These are phyloP conservation scores for Limanda limanda DNA, from an alignment of 2,113 vertebrate species.

Conservation along the genomic window DNA sequence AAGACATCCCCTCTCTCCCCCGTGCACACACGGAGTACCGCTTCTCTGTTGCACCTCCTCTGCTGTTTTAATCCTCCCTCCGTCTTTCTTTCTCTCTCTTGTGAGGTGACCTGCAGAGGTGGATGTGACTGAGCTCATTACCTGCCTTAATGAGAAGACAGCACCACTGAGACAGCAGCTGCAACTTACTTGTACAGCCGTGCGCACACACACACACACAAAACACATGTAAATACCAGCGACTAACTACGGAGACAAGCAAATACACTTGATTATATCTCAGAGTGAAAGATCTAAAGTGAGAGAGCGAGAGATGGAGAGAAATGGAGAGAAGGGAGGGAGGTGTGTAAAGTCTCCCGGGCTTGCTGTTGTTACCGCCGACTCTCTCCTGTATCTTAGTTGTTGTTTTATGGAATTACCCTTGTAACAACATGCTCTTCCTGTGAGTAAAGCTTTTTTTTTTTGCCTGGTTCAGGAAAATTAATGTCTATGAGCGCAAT, in stretches of 20 bases:
- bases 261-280: slow-evolving; percentile 66
- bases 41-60: slow-evolving; percentile 53
- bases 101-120: slow-evolving; percentile 76
- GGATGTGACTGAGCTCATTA: slow-evolving; percentile 80
- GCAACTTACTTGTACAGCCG: slow-evolving; percentile 67
- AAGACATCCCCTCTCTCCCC: slow-evolving; percentile 69
- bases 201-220: slow-evolving; percentile 20
- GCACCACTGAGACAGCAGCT: slow-evolving; percentile 75
- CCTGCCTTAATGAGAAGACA: slow-evolving; percentile 80
- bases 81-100: slow-evolving; percentile 50
- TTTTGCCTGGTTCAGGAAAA: slow-evolving; percentile 83
- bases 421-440: slow-evolving; percentile 81
- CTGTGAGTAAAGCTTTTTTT: slow-evolving; percentile 76
- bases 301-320: slow-evolving; percentile 16
- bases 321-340: slow-evolving; percentile 19
- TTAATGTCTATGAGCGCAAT: slow-evolving; percentile 85
- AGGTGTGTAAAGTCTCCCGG: slow-evolving; percentile 53
- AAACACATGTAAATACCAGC: slow-evolving; percentile 60
- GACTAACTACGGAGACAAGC: slow-evolving; percentile 64
- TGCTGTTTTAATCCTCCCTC: slow-evolving; percentile 63
- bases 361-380: slow-evolving; percentile 35
- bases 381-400: slow-evolving; percentile 62
- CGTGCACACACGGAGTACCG: slow-evolving; percentile 27
- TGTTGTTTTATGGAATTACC: slow-evolving; percentile 83
- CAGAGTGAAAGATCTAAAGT: slow-evolving; percentile 40